Conservation (phyloP, 2,888 invertebrate genomes). For the Cephus pulcher region DNA sequence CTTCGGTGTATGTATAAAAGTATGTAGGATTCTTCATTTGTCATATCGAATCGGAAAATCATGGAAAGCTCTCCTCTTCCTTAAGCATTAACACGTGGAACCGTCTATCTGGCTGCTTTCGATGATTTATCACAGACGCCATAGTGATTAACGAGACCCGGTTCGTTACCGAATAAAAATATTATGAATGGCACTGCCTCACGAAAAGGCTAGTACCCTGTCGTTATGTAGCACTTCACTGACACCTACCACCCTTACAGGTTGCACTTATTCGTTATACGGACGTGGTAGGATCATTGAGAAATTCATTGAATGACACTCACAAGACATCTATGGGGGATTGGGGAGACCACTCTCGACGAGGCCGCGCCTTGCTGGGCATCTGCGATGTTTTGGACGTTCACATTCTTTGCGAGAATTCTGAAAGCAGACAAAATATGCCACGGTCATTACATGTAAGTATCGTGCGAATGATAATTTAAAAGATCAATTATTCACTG, state of each 20-base stretch:
- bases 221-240: neutral
- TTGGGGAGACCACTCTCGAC: conserved; percentile 60
- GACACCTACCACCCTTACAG: neutral
- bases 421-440: conserved; percentile 31
- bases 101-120: neutral
- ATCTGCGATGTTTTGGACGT: conserved; percentile 46
- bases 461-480: neutral
- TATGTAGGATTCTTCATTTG: neutral
- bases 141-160: neutral
- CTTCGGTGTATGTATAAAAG: neutral
- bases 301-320: conserved; percentile 35
- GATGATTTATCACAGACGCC: neutral
- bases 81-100: neutral
- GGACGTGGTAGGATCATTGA: neutral
- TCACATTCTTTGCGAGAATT: conserved; percentile 47
- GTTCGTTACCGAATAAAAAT: neutral
- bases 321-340: conserved; percentile 62
- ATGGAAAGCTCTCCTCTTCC: neutral
- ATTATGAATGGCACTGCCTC: neutral
- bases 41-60: neutral
- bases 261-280: neutral
- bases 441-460: neutral
- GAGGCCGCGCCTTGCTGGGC: conserved; percentile 60
- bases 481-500: neutral
- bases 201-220: neutral